Conservation (phyloP, 2,797 vertebrate species). For the Eulemur albifrons region DNA sequence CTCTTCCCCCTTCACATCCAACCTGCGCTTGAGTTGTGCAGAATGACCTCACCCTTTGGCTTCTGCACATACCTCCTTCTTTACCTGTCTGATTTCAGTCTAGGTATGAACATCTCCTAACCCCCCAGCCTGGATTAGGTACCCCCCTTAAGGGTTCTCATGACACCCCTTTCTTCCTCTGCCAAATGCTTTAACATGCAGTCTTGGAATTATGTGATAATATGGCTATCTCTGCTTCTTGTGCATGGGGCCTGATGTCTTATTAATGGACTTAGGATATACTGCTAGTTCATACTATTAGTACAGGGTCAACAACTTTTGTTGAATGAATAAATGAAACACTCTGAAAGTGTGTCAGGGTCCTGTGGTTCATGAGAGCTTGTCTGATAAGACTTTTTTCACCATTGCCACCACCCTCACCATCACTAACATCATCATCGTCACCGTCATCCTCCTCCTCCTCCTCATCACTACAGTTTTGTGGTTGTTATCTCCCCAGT, state of each 20-base stretch:
- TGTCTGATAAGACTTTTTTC: neutral
- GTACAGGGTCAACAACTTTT: neutral
- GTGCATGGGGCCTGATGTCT: neutral
- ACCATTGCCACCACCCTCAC: accelerated
- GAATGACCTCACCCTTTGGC: neutral
- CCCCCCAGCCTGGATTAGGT: neutral
- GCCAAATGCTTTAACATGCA: neutral
- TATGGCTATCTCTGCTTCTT: neutral
- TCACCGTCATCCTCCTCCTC: accelerated
- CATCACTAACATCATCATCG: accelerated
- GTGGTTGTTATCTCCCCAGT: constrained; percentile 28
- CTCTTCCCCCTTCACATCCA: neutral
- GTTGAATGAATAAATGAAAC: neutral
- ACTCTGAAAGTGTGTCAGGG: neutral
- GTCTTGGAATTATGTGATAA: neutral
- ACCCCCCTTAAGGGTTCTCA: neutral
- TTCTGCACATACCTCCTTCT: neutral
- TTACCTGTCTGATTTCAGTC: neutral
- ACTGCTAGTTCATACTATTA: neutral
- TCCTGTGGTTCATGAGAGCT: neutral
- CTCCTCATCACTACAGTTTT: neutral
- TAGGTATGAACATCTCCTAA: neutral
- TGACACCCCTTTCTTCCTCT: neutral
- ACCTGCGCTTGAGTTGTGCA: neutral
- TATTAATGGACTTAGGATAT: neutral